Evolutionary conservation across 2,888 invertebrate species (phyloP), one percentile per base, ranked within the genome.

Genomic region (Cecidostiba fungosa): DNA sequence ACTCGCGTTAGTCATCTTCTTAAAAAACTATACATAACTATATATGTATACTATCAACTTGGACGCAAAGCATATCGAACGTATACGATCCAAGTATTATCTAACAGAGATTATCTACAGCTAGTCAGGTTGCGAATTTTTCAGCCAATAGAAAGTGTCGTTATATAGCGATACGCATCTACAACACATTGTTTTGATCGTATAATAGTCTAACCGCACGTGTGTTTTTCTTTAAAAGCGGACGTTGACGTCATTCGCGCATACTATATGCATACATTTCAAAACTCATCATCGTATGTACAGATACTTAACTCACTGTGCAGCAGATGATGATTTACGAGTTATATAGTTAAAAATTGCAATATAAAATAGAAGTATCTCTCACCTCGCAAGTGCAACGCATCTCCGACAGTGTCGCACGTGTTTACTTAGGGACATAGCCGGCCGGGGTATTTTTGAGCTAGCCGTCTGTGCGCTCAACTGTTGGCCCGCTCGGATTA

Each of bases 341-440:
- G n/a, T n/a, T n/a, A n/a, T n/a, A n/a, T n/a, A n/a, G 39, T 39
- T 39, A 8, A 39, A 39, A 39, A 39, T 32, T 69, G 62, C 85
- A 86, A 87, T 89, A 62, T 73, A 59, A 16, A 0, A 39, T 36
- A 59, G 43, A 29, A 14, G 36, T 19, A n/a, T 23, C 12, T 43
- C 79, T 79, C 29, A 93, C 91, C 92, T 91, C 19, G 90, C 89
- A n/a, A 92, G 85, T 73, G 90, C 87, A 72, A 92, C 89, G 86
- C 92, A 92, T 89, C 90, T 92, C 85, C 91, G 90, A 87, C 90
- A 93, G 87, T 91, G 91, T 82, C 89, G 90, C 70, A 92, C 87
- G 87, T 92, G 92, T 89, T 92, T 93, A 86, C 92, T 93, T 8
- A 94, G 89, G 59, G 93, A 92, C 93, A 94, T 94, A 59, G 81